phyloP scores from a whole-genome alignment of 2,797 vertebrate species.

The Labeo calbasu region DNA sequence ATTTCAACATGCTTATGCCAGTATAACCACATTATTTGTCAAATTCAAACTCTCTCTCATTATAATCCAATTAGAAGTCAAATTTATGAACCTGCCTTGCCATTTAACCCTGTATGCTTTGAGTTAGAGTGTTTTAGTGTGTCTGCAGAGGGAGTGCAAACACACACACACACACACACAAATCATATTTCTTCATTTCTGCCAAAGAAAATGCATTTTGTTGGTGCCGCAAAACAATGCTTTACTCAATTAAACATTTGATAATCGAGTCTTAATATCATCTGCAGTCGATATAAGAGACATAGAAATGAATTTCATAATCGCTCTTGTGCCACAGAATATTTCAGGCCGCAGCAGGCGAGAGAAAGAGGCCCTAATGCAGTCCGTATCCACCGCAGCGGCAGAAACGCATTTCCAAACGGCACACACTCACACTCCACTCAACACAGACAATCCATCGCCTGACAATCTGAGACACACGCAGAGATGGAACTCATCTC shows the following conservation, averaged over 20 bases:
- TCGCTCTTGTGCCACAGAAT: constrained; percentile 3
- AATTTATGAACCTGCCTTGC: not conserved
- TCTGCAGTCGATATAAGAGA: not conserved
- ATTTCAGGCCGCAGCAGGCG: not conserved
- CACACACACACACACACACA: constrained; percentile 51
- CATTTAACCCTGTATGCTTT: not conserved
- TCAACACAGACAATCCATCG: constrained; percentile 58
- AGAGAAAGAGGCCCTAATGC: not conserved
- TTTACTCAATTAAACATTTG: constrained; percentile 10
- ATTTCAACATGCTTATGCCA: not conserved
- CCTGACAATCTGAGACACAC: constrained; percentile 56
- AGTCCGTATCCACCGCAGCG: constrained; percentile 6
- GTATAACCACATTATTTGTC: not conserved
- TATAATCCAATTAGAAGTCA: constrained; percentile 4
- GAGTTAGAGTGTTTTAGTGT: not conserved
- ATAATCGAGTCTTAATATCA: constrained; percentile 5
- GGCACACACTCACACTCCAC: constrained; percentile 8
- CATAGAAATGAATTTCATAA: not conserved
- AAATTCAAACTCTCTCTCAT: not conserved
- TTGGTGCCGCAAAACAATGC: constrained; percentile 76
- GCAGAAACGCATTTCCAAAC: constrained; percentile 32
- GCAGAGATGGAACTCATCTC: constrained; percentile 59
- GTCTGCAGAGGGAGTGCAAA: constrained; percentile 10
- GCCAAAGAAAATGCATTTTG: constrained; percentile 81
- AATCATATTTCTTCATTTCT: constrained; percentile 78